A percentile compares a stretch with the other conserved stretches of the same genome.
phyloP scores from a whole-genome alignment of 1,140 invertebrate genomes.

The Pissodes strobi region DNA sequence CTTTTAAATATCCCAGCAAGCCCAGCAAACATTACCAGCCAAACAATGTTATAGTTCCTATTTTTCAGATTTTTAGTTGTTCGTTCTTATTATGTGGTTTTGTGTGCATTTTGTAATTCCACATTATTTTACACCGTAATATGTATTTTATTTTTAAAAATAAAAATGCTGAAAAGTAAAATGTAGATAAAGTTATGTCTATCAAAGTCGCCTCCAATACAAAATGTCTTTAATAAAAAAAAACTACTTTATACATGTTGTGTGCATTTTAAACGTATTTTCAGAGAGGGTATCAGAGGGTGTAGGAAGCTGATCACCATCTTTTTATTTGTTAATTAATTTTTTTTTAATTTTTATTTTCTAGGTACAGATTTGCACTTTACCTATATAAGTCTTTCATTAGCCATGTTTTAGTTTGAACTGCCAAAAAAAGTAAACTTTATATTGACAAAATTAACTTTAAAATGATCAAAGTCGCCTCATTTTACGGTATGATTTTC shows the following conservation, averaged over 20 bases:
- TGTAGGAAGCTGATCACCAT: not conserved
- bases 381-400: too few relatives aligned
- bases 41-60: not conserved
- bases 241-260: not conserved
- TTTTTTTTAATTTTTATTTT: not conserved
- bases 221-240: not conserved
- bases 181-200: not conserved
- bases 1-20: too few relatives aligned
- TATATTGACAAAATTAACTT: not conserved
- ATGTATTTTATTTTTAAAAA: not conserved
- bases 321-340: not conserved
- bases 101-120: too few relatives aligned
- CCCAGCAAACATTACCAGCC: not conserved
- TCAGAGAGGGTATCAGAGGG: not conserved
- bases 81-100: not conserved
- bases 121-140: too few relatives aligned
- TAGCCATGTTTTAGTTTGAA: too few relatives aligned
- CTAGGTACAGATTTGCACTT: too few relatives aligned
- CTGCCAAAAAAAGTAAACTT: not conserved
- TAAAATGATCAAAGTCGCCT: not conserved
- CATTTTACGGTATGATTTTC: too few relatives aligned
- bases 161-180: too few relatives aligned
- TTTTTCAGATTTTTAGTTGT: not conserved
- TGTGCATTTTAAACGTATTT: not conserved
- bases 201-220: not conserved